Percentiles rank a stretch among this genome's conserved stretches.
These are phyloP conservation scores for Nannoperca obscura DNA, from an alignment of 2,797 vertebrate species.

Conservation along the genomic window DNA sequence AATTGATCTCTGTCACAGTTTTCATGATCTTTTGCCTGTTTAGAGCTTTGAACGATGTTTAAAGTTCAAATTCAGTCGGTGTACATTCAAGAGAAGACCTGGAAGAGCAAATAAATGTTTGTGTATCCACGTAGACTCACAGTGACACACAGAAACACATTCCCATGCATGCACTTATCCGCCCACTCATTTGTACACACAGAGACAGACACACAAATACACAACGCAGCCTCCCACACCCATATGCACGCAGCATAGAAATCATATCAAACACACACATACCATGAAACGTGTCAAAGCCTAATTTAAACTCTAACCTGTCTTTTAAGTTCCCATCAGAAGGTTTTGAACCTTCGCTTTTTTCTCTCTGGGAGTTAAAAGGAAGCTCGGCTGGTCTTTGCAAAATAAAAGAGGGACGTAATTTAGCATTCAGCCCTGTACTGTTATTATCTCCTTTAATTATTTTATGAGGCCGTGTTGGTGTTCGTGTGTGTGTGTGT, in stretches of 20 bases:
- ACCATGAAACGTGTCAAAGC: conserved; percentile 22
- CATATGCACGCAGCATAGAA: conserved; percentile 48
- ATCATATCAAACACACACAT: conserved; percentile 28
- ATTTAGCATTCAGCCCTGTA: conserved; percentile 42
- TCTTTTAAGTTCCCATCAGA: conserved; percentile 57
- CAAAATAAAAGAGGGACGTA: conserved; percentile 28
- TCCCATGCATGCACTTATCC: conserved; percentile 67
- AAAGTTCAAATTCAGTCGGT: conserved; percentile 74
- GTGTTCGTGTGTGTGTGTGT: conserved; percentile 14
- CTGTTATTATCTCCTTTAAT: conserved; percentile 55
- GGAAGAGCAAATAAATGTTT: conserved; percentile 57
- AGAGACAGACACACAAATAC: conserved; percentile 44
- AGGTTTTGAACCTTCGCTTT: conserved; percentile 46
- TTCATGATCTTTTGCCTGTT: conserved; percentile 61
- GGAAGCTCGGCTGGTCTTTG: conserved; percentile 30
- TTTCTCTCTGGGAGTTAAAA: conserved; percentile 48
- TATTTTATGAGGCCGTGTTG: conserved; percentile 34
- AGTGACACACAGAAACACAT: conserved; percentile 56
- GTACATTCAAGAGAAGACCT: conserved; percentile 52
- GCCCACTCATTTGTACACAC: conserved; percentile 57
- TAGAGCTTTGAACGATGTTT: conserved; percentile 42
- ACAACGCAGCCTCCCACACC: conserved; percentile 59
- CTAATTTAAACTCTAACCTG: conserved; percentile 47
- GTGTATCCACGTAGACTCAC: conserved; percentile 45
- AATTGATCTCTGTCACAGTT: conserved; percentile 63